Conservation (phyloP, 2,113 vertebrate species). For the Myodes glareolus region DNA sequence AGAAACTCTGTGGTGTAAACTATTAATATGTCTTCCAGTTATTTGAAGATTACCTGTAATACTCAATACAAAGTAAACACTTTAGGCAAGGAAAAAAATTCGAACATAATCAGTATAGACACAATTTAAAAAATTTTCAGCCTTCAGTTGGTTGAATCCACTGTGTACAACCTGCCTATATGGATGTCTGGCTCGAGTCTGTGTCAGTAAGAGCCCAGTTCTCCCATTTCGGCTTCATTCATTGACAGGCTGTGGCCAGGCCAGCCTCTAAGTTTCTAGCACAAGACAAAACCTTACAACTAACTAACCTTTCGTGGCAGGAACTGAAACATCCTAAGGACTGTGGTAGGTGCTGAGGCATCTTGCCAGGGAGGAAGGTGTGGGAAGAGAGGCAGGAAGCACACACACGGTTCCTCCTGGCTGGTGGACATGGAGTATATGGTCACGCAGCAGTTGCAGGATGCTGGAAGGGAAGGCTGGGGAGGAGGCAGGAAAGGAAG, state of each 20-base stretch:
- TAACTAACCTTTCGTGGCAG: neutral
- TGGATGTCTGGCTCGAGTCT: no score
- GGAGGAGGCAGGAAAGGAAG: constrained; percentile 31
- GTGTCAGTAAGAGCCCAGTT: neutral
- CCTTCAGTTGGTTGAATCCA: neutral
- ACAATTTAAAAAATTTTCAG: neutral
- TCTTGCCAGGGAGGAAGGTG: neutral
- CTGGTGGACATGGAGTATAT: neutral
- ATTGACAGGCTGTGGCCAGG: neutral
- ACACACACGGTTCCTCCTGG: neutral
- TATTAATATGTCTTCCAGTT: neutral
- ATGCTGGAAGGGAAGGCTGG: neutral
- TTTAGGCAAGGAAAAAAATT: neutral
- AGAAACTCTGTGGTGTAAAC: neutral
- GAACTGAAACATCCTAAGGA: neutral
- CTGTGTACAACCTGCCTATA: neutral
- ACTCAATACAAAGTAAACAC: neutral
- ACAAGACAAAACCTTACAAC: neutral
- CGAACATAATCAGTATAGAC: neutral
- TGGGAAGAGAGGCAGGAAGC: neutral
- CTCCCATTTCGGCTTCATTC: neutral
- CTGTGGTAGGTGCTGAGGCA: neutral
- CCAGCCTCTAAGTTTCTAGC: neutral
- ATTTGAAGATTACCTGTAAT: neutral
- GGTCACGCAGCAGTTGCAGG: neutral